Evolutionary conservation across 2,797 vertebrate genomes (phyloP), one percentile per base, ranked within the genome.

Genomic region (Chromobotia macracanthus): DNA sequence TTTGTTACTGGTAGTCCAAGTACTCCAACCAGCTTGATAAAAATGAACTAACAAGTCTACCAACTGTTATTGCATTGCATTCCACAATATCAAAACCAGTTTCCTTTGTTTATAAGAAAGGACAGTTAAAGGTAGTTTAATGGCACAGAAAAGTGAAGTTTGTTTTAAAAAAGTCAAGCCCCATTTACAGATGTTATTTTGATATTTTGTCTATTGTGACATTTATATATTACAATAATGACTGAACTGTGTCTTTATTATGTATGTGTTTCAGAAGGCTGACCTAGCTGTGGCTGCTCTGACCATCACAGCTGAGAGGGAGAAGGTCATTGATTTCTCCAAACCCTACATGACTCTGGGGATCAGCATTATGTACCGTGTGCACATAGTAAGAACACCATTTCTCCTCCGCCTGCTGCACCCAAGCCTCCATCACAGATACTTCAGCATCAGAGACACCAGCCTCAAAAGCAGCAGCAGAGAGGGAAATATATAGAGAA

Each of bases 291-390:
- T 99, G 63, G 98, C 98, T 0, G 97, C 95, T 80, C 94, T 99
- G 82, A 99, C 98, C 72, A 99, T 99, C 84, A 99, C 98, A 0
- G 96, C 98, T 0, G 97, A 99, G 89, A 90, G 98, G 12, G 98
- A 99, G 92, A 99, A 99, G 90, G 97, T 99, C 93, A 97, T 99
- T 53, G 98, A 99, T 93, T 99, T 99, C 94, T 99, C 97, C 68
- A 99, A 99, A 87, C 98, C 98, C 0, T 99, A 95, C 91, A 99
- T 99, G 97, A 99, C 97, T 87, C 91, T 99, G 86, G 97, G 97
- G 75, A 99, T 99, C 87, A 99, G 97, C 91, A 97, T 99, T 89
- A 96, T 99, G 94, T 99, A 99, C 91, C 93, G 96, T 38, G 96
- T 99, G 87, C 96, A 98, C 91, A 92, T 99, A 95, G 98, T 99